Base-by-base conservation (phyloP, 2,113 vertebrate genomes). In the Anseranas semipalmata region DNA sequence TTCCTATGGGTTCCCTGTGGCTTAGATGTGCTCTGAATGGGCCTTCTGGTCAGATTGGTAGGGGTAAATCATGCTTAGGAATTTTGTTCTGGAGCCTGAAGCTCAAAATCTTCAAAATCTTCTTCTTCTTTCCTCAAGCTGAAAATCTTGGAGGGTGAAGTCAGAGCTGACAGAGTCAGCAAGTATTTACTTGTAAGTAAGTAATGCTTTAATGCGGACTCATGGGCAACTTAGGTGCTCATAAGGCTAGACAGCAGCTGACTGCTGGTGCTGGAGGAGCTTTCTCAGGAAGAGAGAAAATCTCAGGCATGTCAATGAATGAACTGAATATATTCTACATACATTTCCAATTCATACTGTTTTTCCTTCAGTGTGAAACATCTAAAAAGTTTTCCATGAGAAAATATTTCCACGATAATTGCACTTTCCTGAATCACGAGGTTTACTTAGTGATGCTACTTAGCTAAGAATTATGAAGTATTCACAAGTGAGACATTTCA, bases 11-110 rank as follows among this genome's bases (percentile, higher is more conserved):
- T 66, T 83, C 7, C 6, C 11, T 62, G 35, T 41, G 55, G 27
- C 28, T 0, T 0, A 22, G 20, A 3, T 39, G 35, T 81, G 62
- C 43, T 75, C 52, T n/a, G 14, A 79, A 25, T 25, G 43, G 70
- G 16, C 33, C 20, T 43, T 72, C 15, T 75, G 45, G 56, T 22
- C 39, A 48, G 56, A 46, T 18, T 18, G 39, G 20, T 16, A 6
- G 53, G n/a, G n/a, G 15, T 3, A 72, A 52, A 25, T 37, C 2
- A 0, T 32, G 24, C 0, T 0, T 35, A 48, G 11, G 13, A 72
- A 37, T 72, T 70, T 60, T 83, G 48, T 74, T 90, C 22, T 67
- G 65, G 50, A 78, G 17, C 25, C 71, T 77, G 35, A 1, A 0
- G n/a, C n/a, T n/a, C n/a, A n/a, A n/a, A n/a, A n/a, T n/a, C n/a